Percentiles rank a stretch among this genome's conserved stretches.
phyloP scores from a whole-genome alignment of 2,797 vertebrate genomes.

The Aselliscus stoliczkanus region DNA sequence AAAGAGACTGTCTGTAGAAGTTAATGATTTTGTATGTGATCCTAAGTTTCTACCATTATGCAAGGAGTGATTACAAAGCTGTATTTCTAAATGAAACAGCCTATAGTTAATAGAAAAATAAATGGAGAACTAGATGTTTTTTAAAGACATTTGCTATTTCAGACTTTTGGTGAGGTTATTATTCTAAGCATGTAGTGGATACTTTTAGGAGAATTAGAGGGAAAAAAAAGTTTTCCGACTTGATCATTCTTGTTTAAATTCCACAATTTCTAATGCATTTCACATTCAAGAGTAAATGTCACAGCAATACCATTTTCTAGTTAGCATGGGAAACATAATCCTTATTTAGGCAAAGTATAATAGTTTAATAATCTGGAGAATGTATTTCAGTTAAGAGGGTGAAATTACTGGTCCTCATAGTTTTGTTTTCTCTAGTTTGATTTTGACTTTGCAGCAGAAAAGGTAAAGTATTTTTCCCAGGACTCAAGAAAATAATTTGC shows the following conservation, averaged over 20 bases:
- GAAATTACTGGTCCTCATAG: not conserved
- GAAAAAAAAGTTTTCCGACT: not conserved
- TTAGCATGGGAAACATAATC: not conserved
- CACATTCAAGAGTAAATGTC: not conserved
- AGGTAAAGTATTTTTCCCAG: not conserved
- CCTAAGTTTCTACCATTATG: slow-evolving; percentile 42
- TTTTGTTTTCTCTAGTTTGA: not conserved
- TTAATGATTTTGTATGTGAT: slow-evolving; percentile 49
- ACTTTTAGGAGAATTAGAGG: not conserved
- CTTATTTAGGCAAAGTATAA: not conserved
- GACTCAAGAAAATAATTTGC: not conserved
- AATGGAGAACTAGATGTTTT: not conserved
- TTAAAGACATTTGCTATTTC: not conserved
- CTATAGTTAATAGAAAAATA: not conserved
- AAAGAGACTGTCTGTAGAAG: slow-evolving; percentile 30
- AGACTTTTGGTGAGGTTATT: not conserved
- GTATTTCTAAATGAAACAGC: not conserved
- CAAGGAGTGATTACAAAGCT: not conserved
- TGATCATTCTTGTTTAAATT: not conserved
- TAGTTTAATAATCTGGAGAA: not conserved
- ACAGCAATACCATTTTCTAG: not conserved
- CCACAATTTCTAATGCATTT: not conserved
- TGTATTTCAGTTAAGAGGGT: not conserved
- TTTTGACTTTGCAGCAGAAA: not conserved
- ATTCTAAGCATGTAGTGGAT: not conserved